Percentiles rank a stretch among this genome's conserved stretches.
phyloP scores from a whole-genome alignment of 1,140 invertebrate genomes.

The Odontomachus brunneus region DNA sequence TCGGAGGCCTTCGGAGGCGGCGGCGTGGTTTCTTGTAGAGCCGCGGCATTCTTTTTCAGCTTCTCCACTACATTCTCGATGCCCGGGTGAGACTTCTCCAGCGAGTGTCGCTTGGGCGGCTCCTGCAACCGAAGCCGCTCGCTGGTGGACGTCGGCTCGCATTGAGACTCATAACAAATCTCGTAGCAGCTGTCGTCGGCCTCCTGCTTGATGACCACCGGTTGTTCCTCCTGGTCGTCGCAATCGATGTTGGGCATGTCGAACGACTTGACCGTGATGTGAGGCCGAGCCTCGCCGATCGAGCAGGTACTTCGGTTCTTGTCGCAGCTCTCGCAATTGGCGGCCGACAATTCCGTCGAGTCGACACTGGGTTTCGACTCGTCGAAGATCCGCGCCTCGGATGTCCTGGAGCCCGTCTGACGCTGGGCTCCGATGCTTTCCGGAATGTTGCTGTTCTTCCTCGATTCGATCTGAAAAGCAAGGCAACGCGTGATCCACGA shows the following conservation, averaged over 20 bases:
- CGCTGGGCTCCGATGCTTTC: neutral
- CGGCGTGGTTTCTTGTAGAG: constrained; percentile 65
- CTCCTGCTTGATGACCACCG: constrained; percentile 71
- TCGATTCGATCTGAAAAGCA: constrained; percentile 45
- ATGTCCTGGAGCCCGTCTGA: constrained; percentile 2
- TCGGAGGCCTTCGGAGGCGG: constrained; percentile 21
- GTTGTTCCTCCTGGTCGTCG: constrained; percentile 76
- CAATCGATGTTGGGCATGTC: constrained; percentile 83
- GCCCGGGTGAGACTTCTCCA: constrained; percentile 77
- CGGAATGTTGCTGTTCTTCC: neutral
- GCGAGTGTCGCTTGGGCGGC: constrained; percentile 55
- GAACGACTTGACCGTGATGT: constrained; percentile 77
- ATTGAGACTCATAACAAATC: constrained; percentile 32
- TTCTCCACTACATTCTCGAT: constrained; percentile 84
- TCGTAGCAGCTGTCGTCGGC: constrained; percentile 57
- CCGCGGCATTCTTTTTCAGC: constrained; percentile 81
- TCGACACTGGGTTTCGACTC: neutral
- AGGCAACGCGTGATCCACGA: too few species aligned
- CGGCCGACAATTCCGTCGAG: neutral
- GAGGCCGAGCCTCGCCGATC: constrained; percentile 17
- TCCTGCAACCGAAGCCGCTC: constrained; percentile 61
- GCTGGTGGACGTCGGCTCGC: constrained; percentile 51
- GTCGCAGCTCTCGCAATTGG: constrained; percentile 51
- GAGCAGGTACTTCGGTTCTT: constrained; percentile 26
- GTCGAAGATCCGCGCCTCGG: neutral